Evolutionary conservation across 1,140 invertebrate genomes (phyloP).

Genomic region (Agrilus planipennis): DNA sequence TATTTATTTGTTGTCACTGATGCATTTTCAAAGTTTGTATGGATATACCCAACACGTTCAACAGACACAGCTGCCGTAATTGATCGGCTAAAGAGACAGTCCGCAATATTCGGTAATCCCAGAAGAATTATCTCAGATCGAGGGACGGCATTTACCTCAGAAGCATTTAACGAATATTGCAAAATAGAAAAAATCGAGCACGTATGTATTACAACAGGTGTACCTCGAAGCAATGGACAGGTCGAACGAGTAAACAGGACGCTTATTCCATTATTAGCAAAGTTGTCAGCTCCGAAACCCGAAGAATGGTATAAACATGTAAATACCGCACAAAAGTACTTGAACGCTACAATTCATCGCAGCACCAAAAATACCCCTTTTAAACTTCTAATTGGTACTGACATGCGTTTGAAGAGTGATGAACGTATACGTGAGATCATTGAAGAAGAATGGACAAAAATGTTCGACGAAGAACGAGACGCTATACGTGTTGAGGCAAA

Average conservation of each 20-base stretch:
- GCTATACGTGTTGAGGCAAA: too few relatives aligned
- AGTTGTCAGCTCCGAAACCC: constrained; percentile 19
- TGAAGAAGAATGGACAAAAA: too few relatives aligned
- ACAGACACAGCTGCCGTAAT: too few relatives aligned
- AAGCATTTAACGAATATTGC: constrained; percentile 20
- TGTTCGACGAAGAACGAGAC: too few relatives aligned
- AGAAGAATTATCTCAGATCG: too few relatives aligned
- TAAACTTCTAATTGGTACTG: constrained; percentile 17
- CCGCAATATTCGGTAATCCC: too few relatives aligned
- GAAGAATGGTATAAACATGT: constrained; percentile 28
- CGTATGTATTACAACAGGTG: constrained; percentile 19
- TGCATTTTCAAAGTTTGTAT: too few relatives aligned
- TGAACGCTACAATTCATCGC: constrained; percentile 21
- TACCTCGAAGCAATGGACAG: constrained; percentile 26
- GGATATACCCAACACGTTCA: too few relatives aligned
- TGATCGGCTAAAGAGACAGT: too few relatives aligned
- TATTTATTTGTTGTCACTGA: too few relatives aligned
- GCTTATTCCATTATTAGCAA: constrained; percentile 17
- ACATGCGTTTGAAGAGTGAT: too few relatives aligned
- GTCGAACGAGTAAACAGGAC: constrained; percentile 21
- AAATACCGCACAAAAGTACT: constrained; percentile 17
- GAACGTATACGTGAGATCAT: too few relatives aligned
- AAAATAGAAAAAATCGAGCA: constrained; percentile 27
- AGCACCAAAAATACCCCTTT: constrained; percentile 13
- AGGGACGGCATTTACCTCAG: constrained; percentile 21